phyloP scores from a whole-genome alignment of 2,888 invertebrate species.

The Tinea semifulvella region DNA sequence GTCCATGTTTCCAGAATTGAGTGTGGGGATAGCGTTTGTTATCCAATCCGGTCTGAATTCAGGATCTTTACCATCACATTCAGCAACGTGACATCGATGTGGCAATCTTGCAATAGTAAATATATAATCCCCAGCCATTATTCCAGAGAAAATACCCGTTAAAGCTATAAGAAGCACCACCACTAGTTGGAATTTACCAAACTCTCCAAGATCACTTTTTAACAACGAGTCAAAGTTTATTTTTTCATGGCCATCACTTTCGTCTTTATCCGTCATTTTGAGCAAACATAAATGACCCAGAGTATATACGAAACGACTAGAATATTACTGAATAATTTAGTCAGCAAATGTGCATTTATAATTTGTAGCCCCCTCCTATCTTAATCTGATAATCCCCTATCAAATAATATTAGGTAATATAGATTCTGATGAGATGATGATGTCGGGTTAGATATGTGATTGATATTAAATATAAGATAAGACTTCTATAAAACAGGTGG shows the following conservation, averaged over 20 bases:
- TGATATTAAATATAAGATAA: neutral
- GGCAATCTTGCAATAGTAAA: slow-evolving; percentile 49
- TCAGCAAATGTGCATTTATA: neutral
- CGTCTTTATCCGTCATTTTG: slow-evolving; percentile 3
- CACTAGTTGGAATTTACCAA: slow-evolving; percentile 46
- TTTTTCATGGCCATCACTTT: slow-evolving; percentile 16
- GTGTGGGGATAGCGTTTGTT: slow-evolving; percentile 37
- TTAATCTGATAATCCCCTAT: slow-evolving; percentile 1
- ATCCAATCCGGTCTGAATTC: slow-evolving; percentile 44
- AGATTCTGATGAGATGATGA: slow-evolving; percentile 6
- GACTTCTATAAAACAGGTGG: neutral
- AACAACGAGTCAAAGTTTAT: slow-evolving; percentile 41
- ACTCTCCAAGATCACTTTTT: slow-evolving; percentile 42
- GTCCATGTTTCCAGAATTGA: slow-evolving; percentile 34
- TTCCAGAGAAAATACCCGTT: slow-evolving; percentile 40
- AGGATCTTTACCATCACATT: slow-evolving; percentile 37
- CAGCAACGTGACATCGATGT: slow-evolving; percentile 39
- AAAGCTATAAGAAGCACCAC: slow-evolving; percentile 36
- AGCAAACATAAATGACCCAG: neutral
- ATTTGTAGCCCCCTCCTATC: slow-evolving; percentile 2
- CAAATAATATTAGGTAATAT: neutral
- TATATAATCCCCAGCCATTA: slow-evolving; percentile 50
- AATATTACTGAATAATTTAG: neutral
- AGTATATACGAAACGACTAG: too few relatives aligned
- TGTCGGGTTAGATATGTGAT: neutral